Conservation (phyloP, 2,888 invertebrate species). For the Drosophila longiperda region DNA sequence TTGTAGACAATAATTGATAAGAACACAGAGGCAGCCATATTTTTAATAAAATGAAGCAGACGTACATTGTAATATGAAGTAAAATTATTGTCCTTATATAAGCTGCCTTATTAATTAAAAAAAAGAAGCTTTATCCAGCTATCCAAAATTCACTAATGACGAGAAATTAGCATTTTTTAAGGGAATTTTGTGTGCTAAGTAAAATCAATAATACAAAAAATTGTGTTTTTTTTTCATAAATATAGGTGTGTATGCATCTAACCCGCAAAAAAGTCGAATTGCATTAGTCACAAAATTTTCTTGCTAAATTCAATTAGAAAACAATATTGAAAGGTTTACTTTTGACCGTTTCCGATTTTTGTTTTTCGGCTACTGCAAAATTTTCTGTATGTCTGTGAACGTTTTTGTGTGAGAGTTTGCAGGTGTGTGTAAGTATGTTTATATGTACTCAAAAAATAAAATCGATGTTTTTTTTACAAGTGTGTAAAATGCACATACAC, state of each 20-base stretch:
- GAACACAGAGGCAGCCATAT: neutral
- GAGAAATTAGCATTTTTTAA: neutral
- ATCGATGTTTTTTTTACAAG: conserved; percentile 12
- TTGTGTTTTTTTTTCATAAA: neutral
- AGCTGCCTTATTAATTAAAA: neutral
- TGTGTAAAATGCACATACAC: neutral
- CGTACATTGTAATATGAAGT: neutral
- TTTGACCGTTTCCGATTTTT: neutral
- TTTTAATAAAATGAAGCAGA: neutral
- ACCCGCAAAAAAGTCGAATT: neutral
- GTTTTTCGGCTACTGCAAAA: conserved; percentile 4
- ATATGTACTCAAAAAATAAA: conserved; percentile 11
- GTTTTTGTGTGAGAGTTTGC: neutral
- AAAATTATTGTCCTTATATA: neutral
- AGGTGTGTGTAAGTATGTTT: neutral
- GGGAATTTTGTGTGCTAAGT: neutral
- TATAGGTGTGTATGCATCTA: neutral
- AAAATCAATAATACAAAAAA: neutral
- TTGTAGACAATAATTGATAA: neutral
- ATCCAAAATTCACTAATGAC: neutral
- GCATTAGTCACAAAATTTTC: neutral
- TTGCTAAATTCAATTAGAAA: neutral
- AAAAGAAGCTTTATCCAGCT: neutral
- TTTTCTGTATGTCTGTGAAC: neutral
- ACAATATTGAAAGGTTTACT: neutral